Base-by-base conservation (phyloP, 2,888 invertebrate genomes). In the Tetramorium bicarinatum region DNA sequence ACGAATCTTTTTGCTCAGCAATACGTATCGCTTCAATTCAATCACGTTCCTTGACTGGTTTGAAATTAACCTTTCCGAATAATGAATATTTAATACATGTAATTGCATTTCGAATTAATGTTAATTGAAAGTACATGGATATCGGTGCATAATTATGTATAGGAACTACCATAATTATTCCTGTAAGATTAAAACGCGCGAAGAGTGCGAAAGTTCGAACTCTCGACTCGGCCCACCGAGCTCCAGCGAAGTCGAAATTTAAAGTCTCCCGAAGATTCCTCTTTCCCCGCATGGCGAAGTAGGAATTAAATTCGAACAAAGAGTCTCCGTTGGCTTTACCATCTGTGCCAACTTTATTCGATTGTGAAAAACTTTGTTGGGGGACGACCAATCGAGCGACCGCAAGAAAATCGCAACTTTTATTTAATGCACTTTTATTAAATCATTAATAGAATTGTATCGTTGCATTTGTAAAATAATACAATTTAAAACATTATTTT, bases 261-360 rank as follows among this genome's bases (percentile, higher is more conserved):
- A 89, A 89, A 89, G 89, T 89, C 89, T 83, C 76, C 76, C 86
- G 84, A 86, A 76, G 88, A 71, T 61, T 66, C 59, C 66, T 38
- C 15, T 21, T 18, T 21, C 34, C 52, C n/a, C 3, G 47, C n/a
- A 25, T 21, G 34, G 54, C 74, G 34, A 79, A 69, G 71, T 61
- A 18, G 64, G 89, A 86, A 89, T 89, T 89, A 89, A 89, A 82
- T 86, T 83, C 81, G 86, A 85, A 89, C 89, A 88, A 86, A 89
- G 85, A 87, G 86, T 67, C 34, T 54, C 52, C 52, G 62, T 38
- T 62, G 52, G 44, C 41, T 62, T 67, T 52, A 34, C 59, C 83
- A 77, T 80, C 75, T 75, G 80, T 80, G 82, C 82, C 47, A 87
- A 89, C 66, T 89, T 87, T 52, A 62, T 34, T 64, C 69, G 83